These are phyloP conservation scores for Amblyteles armatorius DNA, from an alignment of 2,888 invertebrate genomes.

Conservation along the genomic window DNA sequence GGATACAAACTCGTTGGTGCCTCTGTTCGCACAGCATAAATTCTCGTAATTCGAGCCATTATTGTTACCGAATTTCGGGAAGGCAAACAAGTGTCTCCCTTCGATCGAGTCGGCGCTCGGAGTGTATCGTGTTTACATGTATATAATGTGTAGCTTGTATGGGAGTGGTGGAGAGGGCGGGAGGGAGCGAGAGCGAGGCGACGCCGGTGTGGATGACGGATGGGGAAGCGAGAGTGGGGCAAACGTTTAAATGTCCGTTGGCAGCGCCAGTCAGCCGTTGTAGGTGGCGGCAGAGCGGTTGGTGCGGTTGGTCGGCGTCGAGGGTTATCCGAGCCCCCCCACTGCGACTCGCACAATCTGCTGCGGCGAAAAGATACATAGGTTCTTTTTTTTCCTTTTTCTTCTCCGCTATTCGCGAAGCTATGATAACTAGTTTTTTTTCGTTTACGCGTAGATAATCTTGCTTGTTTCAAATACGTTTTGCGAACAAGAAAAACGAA, in stretches of 20 bases:
- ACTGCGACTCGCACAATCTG: slow-evolving; percentile 26
- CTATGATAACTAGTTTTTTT: background rate
- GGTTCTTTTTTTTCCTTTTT: background rate
- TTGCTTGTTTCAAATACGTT: background rate
- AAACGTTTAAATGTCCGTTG: slow-evolving; percentile 57
- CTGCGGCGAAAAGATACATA: background rate
- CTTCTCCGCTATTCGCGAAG: background rate
- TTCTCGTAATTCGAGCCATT: slow-evolving; percentile 57
- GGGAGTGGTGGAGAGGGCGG: background rate
- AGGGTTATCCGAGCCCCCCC: slow-evolving; percentile 13
- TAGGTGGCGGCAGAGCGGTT: slow-evolving; percentile 26
- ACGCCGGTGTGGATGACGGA: slow-evolving; percentile 15
- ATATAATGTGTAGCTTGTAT: slow-evolving; percentile 18
- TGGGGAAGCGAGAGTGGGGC: slow-evolving; percentile 36
- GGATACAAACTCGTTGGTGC: slow-evolving; percentile 33
- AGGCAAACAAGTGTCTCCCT: slow-evolving; percentile 33
- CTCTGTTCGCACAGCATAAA: slow-evolving; percentile 26
- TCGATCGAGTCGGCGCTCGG: background rate
- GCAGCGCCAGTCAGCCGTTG: slow-evolving; percentile 35
- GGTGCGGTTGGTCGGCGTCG: background rate
- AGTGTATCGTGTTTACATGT: slow-evolving; percentile 31
- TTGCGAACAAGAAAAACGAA: too few species aligned
- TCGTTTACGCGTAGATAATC: background rate
- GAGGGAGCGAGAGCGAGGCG: slow-evolving; percentile 18
- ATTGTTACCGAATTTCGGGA: slow-evolving; percentile 38